Evolutionary conservation across 2,888 invertebrate species (phyloP), one percentile per base, ranked within the genome.

Genomic region (Gymnocheta viridis): DNA sequence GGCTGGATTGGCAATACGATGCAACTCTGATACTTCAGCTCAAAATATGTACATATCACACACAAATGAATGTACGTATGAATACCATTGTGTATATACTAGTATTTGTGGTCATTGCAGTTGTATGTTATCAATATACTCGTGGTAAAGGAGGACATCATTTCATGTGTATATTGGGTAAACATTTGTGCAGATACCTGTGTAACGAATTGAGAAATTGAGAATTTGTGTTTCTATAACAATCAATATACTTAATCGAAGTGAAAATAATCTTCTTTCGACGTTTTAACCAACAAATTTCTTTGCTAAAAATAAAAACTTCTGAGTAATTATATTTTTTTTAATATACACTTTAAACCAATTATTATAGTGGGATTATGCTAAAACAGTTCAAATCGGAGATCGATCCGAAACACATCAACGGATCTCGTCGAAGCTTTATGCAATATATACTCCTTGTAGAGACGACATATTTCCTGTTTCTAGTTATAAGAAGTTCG

Each of bases 211-310:
- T 41, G 62, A n/a, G n/a, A 24, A 22, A 4, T 41, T 41, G 62
- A n/a, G n/a, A 24, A n/a, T 7, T 24, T 62, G 7, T 27, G 14
- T 32, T n/a, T 41, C 9, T 14, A 41, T 60, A 12, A 19, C 19
- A 60, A 38, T 35, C 12, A n/a, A 5, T 32, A 17, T 10, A 35
- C 17, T 58, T 35, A 35, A 14, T 47, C 54, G 10, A 58, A 41
- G n/a, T 32, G 17, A 29, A 66, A 56, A 58, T 47, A 66, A 56
- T 64, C 56, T 56, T 44, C 32, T n/a, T 47, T 47, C 44, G 70
- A 47, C 22, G 17, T 47, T 2, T 14, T 47, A 64, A 54, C 41
- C 38, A 41, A 74, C 38, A 54, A 5, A 54, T 54, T 19, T 47
- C 47, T 9, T 6, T 47, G 19, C 2, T 47, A 19, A 7, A 17